Evolutionary conservation across 1,140 invertebrate species (phyloP), one percentile per base, ranked within the genome.

Genomic region (Drosophila ironensis): DNA sequence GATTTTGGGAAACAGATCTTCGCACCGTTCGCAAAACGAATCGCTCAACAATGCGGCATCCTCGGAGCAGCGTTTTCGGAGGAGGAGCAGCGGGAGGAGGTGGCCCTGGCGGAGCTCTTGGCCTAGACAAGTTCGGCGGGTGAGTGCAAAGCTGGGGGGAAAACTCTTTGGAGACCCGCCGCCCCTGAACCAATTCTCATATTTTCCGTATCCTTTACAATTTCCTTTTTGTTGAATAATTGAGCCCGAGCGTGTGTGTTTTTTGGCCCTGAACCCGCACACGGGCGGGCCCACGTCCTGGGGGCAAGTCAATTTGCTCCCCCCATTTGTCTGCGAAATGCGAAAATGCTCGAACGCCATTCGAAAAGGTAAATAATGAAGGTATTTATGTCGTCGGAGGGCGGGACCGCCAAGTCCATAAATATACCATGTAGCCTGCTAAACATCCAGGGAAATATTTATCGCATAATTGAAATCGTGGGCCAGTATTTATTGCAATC

Each of bases 1-100:
- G 89, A 17, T 90, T 97, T 84, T 97, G 95, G 95, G 94, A 95
- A 76, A 93, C 94, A 57, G 94, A 97, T 87, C 93, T 97, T 25
- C 93, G 93, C 47, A 91, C 95, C 7, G 93, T 93, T 1, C 90
- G 95, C 20, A 93, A 95, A 61, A 91, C 91, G n/a, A 93, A 93
- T 73, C 88, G 90, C 27, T 90, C 90, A 12, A 90, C 90, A 25
- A 87, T 92, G 59, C 88, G 90, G 75, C 77, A 77, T 25, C 60
- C 60, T 7, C 61, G 60, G 9, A 48, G 56, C 22, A 46, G 44
- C 19, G 24, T 56, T 5, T 16, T 37, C 28, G 72, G 38, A 12
- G 72, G 66, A 2, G 56, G 56, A 12, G 27, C 17, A 24, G 17
- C 27, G 46, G 42, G 52, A 33, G 54, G 54, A n/a, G 46, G 46